Evolutionary conservation across 2,888 invertebrate species (phyloP).

Genomic region (Eilema sororculum): DNA sequence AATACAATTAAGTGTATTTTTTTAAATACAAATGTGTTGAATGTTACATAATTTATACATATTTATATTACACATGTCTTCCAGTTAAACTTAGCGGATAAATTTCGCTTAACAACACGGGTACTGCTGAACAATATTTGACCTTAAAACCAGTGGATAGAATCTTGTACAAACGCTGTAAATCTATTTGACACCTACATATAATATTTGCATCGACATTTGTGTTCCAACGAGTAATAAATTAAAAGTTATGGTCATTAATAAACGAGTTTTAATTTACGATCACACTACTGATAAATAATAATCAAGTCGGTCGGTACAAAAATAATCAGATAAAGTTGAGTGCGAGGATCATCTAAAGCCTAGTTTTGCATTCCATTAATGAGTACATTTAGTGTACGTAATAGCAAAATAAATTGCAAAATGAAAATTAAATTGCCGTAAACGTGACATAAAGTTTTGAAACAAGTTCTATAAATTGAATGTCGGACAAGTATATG

Average conservation of each 20-base stretch:
- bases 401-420: slow-evolving; percentile 50
- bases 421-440: slow-evolving; percentile 53
- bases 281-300: slow-evolving; percentile 74
- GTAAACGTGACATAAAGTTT: slow-evolving; percentile 37
- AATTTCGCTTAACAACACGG: not conserved
- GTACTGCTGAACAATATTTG: not conserved
- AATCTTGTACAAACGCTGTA: not conserved
- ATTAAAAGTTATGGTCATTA: slow-evolving; percentile 81
- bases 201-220: slow-evolving; percentile 67
- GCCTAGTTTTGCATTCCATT: slow-evolving; percentile 53
- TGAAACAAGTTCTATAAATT: slow-evolving; percentile 22
- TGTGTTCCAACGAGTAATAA: slow-evolving; percentile 67
- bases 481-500: slow-evolving; percentile 27
- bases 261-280: slow-evolving; percentile 81
- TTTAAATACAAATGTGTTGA: no score
- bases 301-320: slow-evolving; percentile 67
- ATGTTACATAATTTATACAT: no score
- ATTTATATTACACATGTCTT: no score
- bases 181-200: slow-evolving; percentile 33
- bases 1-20: no score
- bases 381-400: slow-evolving; percentile 57
- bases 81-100: not conserved
- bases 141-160: not conserved
- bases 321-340: slow-evolving; percentile 67
- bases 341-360: slow-evolving; percentile 60